Base-by-base conservation (phyloP, 64 coral and sea anemone genomes). In the Acropora tenuis region DNA sequence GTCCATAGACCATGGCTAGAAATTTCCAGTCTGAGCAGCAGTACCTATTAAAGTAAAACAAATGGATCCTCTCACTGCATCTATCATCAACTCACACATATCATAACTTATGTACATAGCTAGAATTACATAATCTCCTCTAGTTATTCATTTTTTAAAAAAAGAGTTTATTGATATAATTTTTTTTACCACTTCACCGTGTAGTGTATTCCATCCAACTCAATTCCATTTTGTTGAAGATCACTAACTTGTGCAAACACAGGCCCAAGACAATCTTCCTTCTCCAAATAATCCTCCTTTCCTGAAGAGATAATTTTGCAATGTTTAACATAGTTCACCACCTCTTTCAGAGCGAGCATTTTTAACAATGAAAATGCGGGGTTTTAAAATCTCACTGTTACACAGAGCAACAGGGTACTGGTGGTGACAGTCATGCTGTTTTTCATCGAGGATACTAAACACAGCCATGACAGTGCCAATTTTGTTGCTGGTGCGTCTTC, bases 391-490 rank as follows among this genome's bases (percentile, higher is more conserved):
- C 63, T 79, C 60, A 80, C 77, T 77, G 48, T 80, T 50, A 65
- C 77, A 84, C 52, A 84, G 17, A 50, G 90, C 73, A 58, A 69
- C 65, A 1, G 90, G 73, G 43, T 91, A 77, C 69, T 91, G 90
- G 47, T 84, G 74, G 48, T 91, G 72, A 61, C 41, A 50, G 41
- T n/a, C 58, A 12, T 75, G 49, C 30, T 86, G 5, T 58, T 82
- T 17, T 30, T 92, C 80, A 78, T 75, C 50, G 0, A 76, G 1
- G 13, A 92, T 84, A 72, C 43, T 86, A 19, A 92, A 84, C 0
- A 92, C 80, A 47, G 73, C 69, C 80, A 92, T 92, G 71, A 84
- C 89, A 11, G 89, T 76, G 1, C 89, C 87, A 52, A 89, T 80
- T 47, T 79, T 79, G 77, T 48, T 83, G 40, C 80, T 83, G 0